Percentiles rank a stretch among this genome's conserved stretches.
Conservation (phyloP, 2,888 invertebrate genomes). For the Leucoptera coffeella region DNA sequence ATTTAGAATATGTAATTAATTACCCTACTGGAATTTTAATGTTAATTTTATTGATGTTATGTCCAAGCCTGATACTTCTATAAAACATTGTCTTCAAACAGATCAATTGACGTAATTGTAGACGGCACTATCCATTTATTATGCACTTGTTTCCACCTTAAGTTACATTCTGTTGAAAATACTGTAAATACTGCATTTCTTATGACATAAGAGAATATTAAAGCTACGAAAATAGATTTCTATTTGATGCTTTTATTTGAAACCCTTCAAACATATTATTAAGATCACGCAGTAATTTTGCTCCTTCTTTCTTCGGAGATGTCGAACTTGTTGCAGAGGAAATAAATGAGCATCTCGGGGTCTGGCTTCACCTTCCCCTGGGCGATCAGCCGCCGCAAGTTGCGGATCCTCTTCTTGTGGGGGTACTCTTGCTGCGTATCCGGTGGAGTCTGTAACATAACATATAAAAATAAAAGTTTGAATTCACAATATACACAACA, state of each 20-base stretch:
- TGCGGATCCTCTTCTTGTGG: constrained; percentile 57
- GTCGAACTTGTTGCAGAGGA: constrained; percentile 47
- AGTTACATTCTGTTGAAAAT: constrained; percentile 15
- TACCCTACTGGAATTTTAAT: constrained; percentile 27
- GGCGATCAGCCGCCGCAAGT: constrained; percentile 40
- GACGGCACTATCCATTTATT: too few species aligned
- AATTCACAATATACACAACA: too few species aligned
- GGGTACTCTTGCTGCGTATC: constrained; percentile 41
- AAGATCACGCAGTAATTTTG: constrained; percentile 11
- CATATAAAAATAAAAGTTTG: too few species aligned
- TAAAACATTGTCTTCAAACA: too few species aligned
- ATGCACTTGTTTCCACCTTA: too few species aligned
- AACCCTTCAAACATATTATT: too few species aligned
- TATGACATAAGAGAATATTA: constrained; percentile 21
- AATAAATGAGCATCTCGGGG: constrained; percentile 41
- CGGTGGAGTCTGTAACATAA: too few species aligned
- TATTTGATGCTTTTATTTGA: too few species aligned
- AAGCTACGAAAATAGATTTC: constrained; percentile 33
- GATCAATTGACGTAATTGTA: too few species aligned
- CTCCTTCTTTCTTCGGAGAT: constrained; percentile 30
- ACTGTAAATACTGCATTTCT: constrained; percentile 21
- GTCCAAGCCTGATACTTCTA: too few species aligned
- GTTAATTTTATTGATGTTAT: constrained; percentile 6
- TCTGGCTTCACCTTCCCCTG: constrained; percentile 43
- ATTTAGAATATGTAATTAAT: constrained; percentile 45